Base-by-base conservation (phyloP, 2,888 invertebrate species). In the Drosophila pseudotalamancana region DNA sequence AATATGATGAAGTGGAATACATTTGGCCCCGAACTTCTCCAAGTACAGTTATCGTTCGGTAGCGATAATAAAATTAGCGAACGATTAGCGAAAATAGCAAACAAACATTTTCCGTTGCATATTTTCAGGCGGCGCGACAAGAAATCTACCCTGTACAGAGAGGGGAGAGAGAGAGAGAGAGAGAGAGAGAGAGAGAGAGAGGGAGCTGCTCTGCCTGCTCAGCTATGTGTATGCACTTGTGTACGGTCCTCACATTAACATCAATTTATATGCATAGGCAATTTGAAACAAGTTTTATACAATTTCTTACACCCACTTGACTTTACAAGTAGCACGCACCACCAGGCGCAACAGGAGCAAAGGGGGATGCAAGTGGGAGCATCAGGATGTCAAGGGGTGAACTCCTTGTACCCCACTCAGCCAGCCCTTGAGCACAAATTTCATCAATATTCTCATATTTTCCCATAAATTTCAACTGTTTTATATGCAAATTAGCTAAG, bases 201-300 rank as follows among this genome's bases (percentile, higher is more conserved):
- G 1, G 9, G 40, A 16, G 3, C 32, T 6, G 34, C 14, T 1
- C 37, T 51, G 16, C 34, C 56, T 63, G 63, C 57, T 48, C 31
- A 66, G 60, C 25, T 55, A 67, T 69, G 59, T 32, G 18, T 34
- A n/a, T 43, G 11, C 25, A 42, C 51, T 21, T 35, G 73, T 70
- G 75, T 82, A 84, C 88, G 82, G 85, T 87, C 78, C 40, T 43
- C 48, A 88, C 83, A 89, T 91, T 91, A 91, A 90, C 89, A 75
- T 83, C 91, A 90, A 91, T 91, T 91, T 91, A 91, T 91, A 91
- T 91, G 91, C 91, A 91, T 90, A 91, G 91, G 89, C 90, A 90
- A 90, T 90, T 90, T 91, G 88, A 61, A 88, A 88, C 83, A 87
- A 90, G 90, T 90, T 91, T 91, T 90, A 90, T 85, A 85, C 75